A percentile compares a stretch with the other conserved stretches of the same genome.
phyloP scores from a whole-genome alignment of 2,797 vertebrate species.

The Cossypha niveicapilla region DNA sequence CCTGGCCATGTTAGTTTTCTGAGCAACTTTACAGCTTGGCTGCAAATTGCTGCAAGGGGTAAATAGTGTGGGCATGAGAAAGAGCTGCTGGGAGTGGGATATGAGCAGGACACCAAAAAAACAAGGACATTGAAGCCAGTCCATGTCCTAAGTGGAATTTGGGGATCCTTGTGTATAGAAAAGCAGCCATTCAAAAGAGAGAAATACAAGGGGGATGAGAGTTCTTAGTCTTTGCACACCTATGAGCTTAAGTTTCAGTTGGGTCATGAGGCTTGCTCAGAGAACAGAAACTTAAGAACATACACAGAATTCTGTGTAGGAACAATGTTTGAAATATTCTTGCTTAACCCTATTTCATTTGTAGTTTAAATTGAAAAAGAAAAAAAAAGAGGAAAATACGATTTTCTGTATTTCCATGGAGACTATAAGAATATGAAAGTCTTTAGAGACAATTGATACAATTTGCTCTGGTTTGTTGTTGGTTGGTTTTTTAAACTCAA shows the following conservation, averaged over 20 bases:
- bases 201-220: background rate
- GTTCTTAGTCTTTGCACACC: background rate
- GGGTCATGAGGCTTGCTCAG: background rate
- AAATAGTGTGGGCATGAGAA: background rate
- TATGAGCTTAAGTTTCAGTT: background rate
- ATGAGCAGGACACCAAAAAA: background rate
- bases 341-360: background rate
- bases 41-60: background rate
- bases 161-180: background rate
- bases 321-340: background rate
- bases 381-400: background rate
- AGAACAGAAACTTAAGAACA: background rate
- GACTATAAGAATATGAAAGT: background rate
- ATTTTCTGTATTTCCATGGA: background rate
- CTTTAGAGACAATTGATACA: background rate
- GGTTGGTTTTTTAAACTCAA: background rate
- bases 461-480: background rate
- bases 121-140: background rate
- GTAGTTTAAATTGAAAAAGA: background rate
- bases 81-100: background rate
- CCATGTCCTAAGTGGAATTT: background rate
- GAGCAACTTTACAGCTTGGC: background rate
- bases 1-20: background rate
- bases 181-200: background rate
- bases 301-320: rapidly evolving